phyloP scores from a whole-genome alignment of 2,113 vertebrate species.

The Castor canadensis region DNA sequence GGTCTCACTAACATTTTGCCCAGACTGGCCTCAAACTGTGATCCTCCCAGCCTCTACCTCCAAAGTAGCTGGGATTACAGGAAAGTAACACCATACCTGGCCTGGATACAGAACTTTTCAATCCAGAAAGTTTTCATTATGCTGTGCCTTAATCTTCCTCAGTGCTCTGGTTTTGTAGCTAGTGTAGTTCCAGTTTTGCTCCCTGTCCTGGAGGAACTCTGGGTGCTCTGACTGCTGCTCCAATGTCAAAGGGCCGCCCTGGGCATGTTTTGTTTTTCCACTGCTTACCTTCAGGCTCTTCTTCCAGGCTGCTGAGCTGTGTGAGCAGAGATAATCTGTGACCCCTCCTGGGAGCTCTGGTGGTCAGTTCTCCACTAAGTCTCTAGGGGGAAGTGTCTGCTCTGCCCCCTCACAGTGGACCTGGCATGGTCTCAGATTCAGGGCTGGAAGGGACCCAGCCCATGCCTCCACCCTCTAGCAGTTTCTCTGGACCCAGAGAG shows the following conservation, averaged over 20 bases:
- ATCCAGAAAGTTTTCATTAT: neutral
- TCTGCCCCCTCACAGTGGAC: neutral
- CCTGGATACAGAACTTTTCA: neutral
- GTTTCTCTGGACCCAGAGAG: neutral
- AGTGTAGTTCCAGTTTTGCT: neutral
- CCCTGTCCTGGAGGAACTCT: neutral
- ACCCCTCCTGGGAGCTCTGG: neutral
- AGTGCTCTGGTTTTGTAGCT: neutral
- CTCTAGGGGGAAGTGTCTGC: neutral
- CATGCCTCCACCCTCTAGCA: neutral
- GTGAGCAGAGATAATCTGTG: rapidly evolving
- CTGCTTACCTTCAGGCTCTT: neutral
- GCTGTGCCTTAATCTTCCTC: neutral
- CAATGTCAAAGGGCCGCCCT: too few relatives aligned
- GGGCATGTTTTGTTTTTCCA: neutral
- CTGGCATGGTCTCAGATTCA: too few relatives aligned
- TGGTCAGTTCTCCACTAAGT: neutral
- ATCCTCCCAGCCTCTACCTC: too few relatives aligned
- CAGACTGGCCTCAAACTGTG: too few relatives aligned
- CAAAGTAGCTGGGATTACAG: too few relatives aligned
- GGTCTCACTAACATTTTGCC: too few relatives aligned
- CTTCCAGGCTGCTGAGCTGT: neutral
- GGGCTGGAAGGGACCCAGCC: rapidly evolving
- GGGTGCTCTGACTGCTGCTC: too few relatives aligned
- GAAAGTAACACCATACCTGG: too few relatives aligned